Percentiles rank a stretch among this genome's conserved stretches.
Evolutionary conservation across 2,113 vertebrate genomes (phyloP).

Genomic region (Phrynocephalus versicolor): DNA sequence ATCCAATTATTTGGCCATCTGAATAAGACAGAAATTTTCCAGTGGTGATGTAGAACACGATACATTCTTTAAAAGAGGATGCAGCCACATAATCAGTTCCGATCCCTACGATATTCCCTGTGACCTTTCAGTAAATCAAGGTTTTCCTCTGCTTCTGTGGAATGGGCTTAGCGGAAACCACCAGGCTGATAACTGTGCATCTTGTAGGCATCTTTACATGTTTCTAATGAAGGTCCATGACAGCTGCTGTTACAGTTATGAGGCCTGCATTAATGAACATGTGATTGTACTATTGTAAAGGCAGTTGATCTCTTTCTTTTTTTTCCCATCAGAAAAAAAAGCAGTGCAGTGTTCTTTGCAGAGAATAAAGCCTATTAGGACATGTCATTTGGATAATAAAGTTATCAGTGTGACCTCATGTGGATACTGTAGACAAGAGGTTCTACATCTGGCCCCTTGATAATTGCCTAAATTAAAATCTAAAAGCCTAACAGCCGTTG

Average conservation of each 20-base stretch:
- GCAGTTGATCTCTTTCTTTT: slow-evolving; percentile 36
- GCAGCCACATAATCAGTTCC: background rate
- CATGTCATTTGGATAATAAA: slow-evolving; percentile 80
- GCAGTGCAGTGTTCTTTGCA: slow-evolving; percentile 53
- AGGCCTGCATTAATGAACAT: background rate
- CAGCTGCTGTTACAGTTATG: slow-evolving; percentile 22
- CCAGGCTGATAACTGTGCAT: slow-evolving; percentile 27
- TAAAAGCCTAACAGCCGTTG: slow-evolving; percentile 79
- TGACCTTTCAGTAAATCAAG: slow-evolving; percentile 5
- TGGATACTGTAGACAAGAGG: slow-evolving; percentile 79
- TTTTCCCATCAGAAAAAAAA: slow-evolving; percentile 44
- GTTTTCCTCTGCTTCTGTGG: slow-evolving; percentile 34
- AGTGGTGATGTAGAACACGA: slow-evolving; percentile 4
- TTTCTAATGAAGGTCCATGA: slow-evolving; percentile 9
- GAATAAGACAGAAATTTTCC: background rate
- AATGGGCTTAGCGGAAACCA: slow-evolving; percentile 14
- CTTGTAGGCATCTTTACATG: slow-evolving; percentile 14
- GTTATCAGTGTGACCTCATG: slow-evolving; percentile 78
- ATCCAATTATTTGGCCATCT: background rate
- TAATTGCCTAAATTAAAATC: slow-evolving; percentile 84
- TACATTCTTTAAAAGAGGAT: too few species aligned
- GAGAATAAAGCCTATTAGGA: slow-evolving; percentile 62
- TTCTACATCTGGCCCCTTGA: slow-evolving; percentile 80
- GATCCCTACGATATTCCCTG: background rate
- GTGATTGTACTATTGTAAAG: slow-evolving; percentile 6